phyloP scores from a whole-genome alignment of 1,140 invertebrate genomes.

The Zaprionus africanus region DNA sequence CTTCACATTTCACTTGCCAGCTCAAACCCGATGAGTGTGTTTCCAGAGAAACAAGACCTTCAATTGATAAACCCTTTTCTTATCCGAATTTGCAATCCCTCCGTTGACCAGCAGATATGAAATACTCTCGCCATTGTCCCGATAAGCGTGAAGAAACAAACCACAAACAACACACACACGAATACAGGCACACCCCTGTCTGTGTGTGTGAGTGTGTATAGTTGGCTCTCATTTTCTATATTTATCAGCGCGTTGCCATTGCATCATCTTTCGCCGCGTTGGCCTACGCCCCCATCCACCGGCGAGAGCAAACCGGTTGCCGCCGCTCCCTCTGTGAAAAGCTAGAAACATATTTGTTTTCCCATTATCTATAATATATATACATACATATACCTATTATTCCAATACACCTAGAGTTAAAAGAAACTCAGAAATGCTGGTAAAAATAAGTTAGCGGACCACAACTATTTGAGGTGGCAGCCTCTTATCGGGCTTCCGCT shows the following conservation, averaged over 20 bases:
- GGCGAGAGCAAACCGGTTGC: slow-evolving; percentile 31
- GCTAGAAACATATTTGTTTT: slow-evolving; percentile 21
- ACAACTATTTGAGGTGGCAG: background rate
- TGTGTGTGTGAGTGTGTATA: background rate
- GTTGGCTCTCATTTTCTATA: slow-evolving; percentile 43
- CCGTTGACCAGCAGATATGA: slow-evolving; percentile 7
- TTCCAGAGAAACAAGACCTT: background rate
- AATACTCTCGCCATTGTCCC: background rate
- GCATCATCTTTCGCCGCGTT: slow-evolving; percentile 54
- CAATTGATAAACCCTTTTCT: background rate
- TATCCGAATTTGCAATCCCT: background rate
- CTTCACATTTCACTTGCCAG: background rate
- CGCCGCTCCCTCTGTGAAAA: slow-evolving; percentile 10
- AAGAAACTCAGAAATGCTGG: background rate
- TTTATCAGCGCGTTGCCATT: slow-evolving; percentile 57
- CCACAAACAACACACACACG: slow-evolving; percentile 24
- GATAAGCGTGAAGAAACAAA: slow-evolving; percentile 37
- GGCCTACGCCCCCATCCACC: slow-evolving; percentile 36
- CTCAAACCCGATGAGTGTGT: background rate
- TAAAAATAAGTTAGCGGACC: no score
- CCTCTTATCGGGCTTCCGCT: background rate
- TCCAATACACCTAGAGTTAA: background rate
- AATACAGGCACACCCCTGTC: background rate
- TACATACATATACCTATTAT: background rate
- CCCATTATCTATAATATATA: background rate